These are phyloP conservation scores for rat (Rattus norvegicus) DNA, from an alignment of 2,113 vertebrate genomes.

Conservation along the genomic window GRCr8 NC_086029.1:37704001-37704500, in stretches of 20 bases:
- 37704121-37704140: background rate
- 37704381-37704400: background rate
- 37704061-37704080: background rate
- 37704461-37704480: background rate
- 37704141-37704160: background rate
- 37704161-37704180: conserved; percentile 3
- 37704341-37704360: background rate
- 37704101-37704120: background rate
- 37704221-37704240: background rate
- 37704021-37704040: background rate
- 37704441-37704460: conserved; percentile 1
- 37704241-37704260: background rate
- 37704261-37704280: background rate
- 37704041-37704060: background rate
- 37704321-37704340: background rate
- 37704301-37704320: background rate
- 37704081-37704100: background rate
- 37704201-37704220: background rate
- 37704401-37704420: background rate
- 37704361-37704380: background rate
- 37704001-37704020: too few species aligned
- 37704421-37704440: background rate
- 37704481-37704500: background rate
- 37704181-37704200: background rate
- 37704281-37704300: background rate